phyloP scores from a whole-genome alignment of 2,113 vertebrate genomes.

The Dinomys branickii region DNA sequence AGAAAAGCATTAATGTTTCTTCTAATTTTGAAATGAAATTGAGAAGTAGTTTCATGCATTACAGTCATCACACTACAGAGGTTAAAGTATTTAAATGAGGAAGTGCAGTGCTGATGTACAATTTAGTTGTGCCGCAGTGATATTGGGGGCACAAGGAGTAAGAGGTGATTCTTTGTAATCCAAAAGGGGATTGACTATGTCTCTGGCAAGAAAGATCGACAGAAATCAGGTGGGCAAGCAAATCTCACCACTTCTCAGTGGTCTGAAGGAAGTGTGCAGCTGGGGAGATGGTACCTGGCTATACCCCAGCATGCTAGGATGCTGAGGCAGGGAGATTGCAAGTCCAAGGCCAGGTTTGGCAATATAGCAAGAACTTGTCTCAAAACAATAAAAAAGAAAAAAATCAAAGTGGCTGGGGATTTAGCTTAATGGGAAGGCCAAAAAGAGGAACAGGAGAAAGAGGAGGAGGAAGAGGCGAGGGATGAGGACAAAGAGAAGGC shows the following conservation, averaged over 20 bases:
- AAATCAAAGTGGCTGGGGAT: neutral
- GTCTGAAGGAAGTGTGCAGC: neutral
- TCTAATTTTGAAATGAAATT: neutral
- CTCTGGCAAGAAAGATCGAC: neutral
- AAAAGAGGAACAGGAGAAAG: neutral
- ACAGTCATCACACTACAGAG: accelerated
- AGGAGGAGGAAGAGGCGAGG: neutral
- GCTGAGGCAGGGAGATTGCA: neutral
- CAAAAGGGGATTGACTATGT: neutral
- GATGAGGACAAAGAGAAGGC: neutral
- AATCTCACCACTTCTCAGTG: accelerated
- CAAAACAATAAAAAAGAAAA: neutral
- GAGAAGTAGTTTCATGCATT: accelerated
- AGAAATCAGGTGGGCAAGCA: accelerated
- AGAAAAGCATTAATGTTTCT: neutral
- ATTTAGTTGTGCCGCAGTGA: accelerated
- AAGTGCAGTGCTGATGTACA: accelerated
- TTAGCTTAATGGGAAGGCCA: neutral
- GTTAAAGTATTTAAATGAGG: accelerated
- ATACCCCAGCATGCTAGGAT: accelerated
- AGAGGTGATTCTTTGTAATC: neutral
- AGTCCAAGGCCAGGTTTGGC: neutral
- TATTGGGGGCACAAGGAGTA: neutral
- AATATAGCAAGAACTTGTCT: neutral
- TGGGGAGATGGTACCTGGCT: neutral